Evolutionary conservation across 2,797 vertebrate species (phyloP), one percentile per base, ranked within the genome.

Genomic region (Carcharodon carcharias): DNA sequence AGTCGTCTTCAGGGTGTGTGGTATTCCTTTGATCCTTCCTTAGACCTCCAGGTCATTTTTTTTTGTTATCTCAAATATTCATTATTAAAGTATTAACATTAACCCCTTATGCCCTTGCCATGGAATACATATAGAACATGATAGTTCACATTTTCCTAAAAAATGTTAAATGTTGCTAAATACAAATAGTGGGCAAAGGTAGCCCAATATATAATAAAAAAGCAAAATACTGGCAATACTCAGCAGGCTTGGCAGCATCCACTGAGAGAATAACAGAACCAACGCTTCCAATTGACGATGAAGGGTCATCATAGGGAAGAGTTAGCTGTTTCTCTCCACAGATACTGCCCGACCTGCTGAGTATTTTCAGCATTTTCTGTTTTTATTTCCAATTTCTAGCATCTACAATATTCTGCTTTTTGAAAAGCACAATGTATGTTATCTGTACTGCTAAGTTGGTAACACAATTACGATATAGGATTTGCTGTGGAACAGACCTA

Each of bases 1-100:
- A 12, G 50, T 95, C 97, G 97, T 97, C 97, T 97, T 97, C 97
- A 97, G 97, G 97, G 97, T 97, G 96, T 97, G 97, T 97, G 96
- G 97, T 88, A 91, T 96, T 96, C 97, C 97, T 97, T 97, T 97
- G 97, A 97, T 97, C 97, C 97, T 96, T 96, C 96, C 96, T 97
- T 54, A 77, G 94, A 58, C 94, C 69, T 95, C 63, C 67, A 77
- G 94, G 67, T 95, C 94, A 77, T 54, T 95, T 95, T 67, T n/a
- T 93, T 95, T 31, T 69, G 23, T 95, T 69, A 95, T 95, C 93
- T 71, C 93, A 95, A 95, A 95, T 95, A 71, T 54, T 95, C 40
- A 95, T 69, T 94, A 26, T 95, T 95, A 69, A 95, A 95, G 28
- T 54, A 58, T 95, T 95, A 73, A 58, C 50, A 50, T n/a, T 77